Evolutionary conservation across 2,888 invertebrate genomes (phyloP), one percentile per base, ranked within the genome.

Genomic region (Pyrgus malvae): DNA sequence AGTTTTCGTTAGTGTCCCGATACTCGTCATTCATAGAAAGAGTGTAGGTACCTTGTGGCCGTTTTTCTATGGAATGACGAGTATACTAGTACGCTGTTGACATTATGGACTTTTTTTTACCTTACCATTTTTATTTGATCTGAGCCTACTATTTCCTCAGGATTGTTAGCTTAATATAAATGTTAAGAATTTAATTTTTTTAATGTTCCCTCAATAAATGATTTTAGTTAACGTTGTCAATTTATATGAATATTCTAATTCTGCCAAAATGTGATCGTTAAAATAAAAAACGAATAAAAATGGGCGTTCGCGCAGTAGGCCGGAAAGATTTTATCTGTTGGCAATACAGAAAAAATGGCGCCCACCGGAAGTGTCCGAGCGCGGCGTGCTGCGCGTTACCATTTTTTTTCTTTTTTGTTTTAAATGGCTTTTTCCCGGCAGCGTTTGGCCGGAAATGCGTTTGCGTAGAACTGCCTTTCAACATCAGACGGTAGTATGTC

Each of bases 331-430:
- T 89, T 90, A 90, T 90, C 90, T 87, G 89, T 85, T 89, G 84
- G 87, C 89, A 88, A 89, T 90, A 90, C 87, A 90, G 89, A 89
- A 90, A 90, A 89, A 90, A 90, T 89, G 87, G 90, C 88, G 90
- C 84, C 89, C 89, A 90, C 90, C 90, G 90, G 90, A 90, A 90
- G 90, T 89, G 90, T 89, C 90, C 90, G 86, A 90, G 81, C 85
- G 71, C 69, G 82, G 84, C 83, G 86, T 80, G 80, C 84, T 77
- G 86, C 87, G 80, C 84, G 86, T 83, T 86, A 88, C 88, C 80
- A 87, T 87, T 89, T 89, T 85, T n/a, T 80, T 74, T 67, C 68
- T 83, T 88, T 89, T 89, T 90, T 90, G 88, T 89, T 89, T 90
- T 88, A 89, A 89, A 90, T 89, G 84, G 87, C 87, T 87, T 90